phyloP scores from a whole-genome alignment of 2,888 invertebrate genomes.

The Agrotis clavis region DNA sequence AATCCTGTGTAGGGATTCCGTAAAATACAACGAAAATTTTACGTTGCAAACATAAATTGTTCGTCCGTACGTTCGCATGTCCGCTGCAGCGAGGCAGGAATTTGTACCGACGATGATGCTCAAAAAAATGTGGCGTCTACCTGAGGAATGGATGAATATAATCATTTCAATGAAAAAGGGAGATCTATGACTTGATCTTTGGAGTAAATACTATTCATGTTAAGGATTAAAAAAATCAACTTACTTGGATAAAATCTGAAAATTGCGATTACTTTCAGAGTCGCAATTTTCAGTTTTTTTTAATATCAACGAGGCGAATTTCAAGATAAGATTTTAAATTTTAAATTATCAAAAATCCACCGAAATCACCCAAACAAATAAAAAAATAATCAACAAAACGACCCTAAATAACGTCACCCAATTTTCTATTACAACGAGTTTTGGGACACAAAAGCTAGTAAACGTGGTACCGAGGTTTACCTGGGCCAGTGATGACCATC shows the following conservation, averaged over 20 bases:
- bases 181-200: not conserved
- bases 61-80: conserved; percentile 42
- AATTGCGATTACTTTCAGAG: not conserved
- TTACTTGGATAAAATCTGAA: not conserved
- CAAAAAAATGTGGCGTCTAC: conserved; percentile 61
- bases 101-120: conserved; percentile 58
- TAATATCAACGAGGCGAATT: not conserved
- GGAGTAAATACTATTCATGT: not conserved
- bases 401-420: conserved; percentile 39
- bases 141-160: conserved; percentile 41
- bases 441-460: conserved; percentile 52
- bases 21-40: conserved; percentile 69
- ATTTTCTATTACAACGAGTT: conserved; percentile 49
- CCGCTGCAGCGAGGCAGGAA: conserved; percentile 66
- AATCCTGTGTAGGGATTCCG: conserved; percentile 68
- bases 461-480: conserved; percentile 60
- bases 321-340: not conserved
- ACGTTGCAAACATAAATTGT: conserved; percentile 69
- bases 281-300: too few relatives aligned
- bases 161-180: conserved; percentile 3
- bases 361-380: not conserved
- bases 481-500: conserved; percentile 73
- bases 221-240: not conserved
- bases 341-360: not conserved
- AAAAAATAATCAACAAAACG: conserved; percentile 43